phyloP scores from a whole-genome alignment of 1,140 invertebrate species.

The Lepidurus packardi region DNA sequence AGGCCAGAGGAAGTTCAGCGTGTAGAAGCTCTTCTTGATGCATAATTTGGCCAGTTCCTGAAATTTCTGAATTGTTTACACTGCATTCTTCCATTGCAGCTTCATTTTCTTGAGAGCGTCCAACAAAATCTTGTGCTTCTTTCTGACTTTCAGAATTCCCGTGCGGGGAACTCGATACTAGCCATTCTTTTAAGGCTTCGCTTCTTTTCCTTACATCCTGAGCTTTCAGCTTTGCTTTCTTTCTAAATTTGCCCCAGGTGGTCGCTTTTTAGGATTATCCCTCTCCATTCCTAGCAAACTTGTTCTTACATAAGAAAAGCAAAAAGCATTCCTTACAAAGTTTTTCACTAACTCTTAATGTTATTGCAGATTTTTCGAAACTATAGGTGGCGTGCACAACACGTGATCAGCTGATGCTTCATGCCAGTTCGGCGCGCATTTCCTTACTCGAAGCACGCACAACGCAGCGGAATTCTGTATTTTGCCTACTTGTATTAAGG shows the following conservation, averaged over 20 bases:
- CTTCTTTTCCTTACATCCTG: slow-evolving; percentile 1
- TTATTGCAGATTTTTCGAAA: background rate
- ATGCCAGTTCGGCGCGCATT: background rate
- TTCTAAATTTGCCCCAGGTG: background rate
- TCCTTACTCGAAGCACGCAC: background rate
- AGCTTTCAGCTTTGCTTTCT: no score
- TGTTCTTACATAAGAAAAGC: background rate
- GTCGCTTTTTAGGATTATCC: background rate
- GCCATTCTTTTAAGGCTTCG: background rate
- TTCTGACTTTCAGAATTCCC: background rate
- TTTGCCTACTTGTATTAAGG: no score
- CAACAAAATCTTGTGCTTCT: background rate
- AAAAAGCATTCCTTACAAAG: background rate
- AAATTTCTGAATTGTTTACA: no score
- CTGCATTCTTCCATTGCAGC: no score
- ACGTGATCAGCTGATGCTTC: background rate
- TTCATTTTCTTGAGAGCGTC: no score
- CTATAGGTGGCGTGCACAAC: background rate
- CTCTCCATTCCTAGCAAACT: background rate
- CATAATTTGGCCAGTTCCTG: no score
- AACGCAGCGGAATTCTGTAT: no score
- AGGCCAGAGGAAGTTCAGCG: no score
- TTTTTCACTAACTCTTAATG: background rate
- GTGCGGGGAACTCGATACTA: background rate
- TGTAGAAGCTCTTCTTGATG: no score